phyloP scores from a whole-genome alignment of 2,113 vertebrate species.

The Nipponia nippon region DNA sequence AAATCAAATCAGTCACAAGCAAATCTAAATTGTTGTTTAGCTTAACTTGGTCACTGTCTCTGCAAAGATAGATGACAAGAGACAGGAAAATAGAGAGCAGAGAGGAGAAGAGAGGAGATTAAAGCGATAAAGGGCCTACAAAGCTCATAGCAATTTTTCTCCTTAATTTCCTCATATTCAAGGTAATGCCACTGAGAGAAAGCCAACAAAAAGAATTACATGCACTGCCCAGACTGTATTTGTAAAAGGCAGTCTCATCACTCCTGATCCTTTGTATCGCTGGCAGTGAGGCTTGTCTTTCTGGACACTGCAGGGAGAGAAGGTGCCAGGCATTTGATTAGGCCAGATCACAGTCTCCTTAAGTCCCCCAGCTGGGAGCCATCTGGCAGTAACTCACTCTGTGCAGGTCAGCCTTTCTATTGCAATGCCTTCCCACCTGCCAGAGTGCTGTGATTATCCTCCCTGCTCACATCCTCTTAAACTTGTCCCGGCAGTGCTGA shows the following conservation, averaged over 20 bases:
- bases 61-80: background rate
- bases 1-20: background rate
- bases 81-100: background rate
- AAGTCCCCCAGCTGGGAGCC: conserved; percentile 28
- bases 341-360: conserved; percentile 22
- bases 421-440: background rate
- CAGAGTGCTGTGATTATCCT: conserved; percentile 2
- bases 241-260: background rate
- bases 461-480: background rate
- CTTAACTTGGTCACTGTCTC: background rate
- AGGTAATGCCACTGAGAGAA: conserved; percentile 8
- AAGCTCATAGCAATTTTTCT: conserved; percentile 25
- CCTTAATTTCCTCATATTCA: conserved; percentile 36
- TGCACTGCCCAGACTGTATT: background rate
- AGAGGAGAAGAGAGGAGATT: background rate
- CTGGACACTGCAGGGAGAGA: background rate
- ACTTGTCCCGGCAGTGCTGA: background rate
- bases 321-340: conserved; percentile 48
- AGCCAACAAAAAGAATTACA: conserved; percentile 13
- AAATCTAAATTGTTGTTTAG: background rate
- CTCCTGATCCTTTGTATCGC: background rate
- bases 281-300: background rate
- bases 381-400: conserved; percentile 13
- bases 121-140: conserved; percentile 13
- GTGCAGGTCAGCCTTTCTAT: background rate